phyloP scores from a whole-genome alignment of 2,888 invertebrate genomes.

The Allygus modestus region DNA sequence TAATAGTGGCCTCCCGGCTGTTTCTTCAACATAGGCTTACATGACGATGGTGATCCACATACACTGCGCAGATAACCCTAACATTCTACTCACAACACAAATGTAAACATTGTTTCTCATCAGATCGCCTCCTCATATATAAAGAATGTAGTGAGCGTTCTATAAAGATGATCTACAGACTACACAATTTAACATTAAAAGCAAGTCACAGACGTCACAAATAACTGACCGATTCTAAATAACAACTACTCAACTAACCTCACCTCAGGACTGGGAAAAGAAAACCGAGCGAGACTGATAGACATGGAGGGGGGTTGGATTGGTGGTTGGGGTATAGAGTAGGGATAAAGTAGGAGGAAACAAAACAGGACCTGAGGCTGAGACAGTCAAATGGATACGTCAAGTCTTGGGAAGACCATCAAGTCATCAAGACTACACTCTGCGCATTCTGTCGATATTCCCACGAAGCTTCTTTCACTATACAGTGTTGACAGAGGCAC shows the following conservation, averaged over 20 bases:
- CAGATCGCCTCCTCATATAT: neutral
- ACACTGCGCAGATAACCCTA: neutral
- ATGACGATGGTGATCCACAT: neutral
- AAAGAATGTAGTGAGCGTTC: too few relatives aligned
- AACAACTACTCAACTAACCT: neutral
- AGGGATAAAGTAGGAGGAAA: constrained; percentile 11
- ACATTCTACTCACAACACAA: neutral
- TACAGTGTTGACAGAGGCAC: too few relatives aligned
- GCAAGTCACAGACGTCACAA: neutral
- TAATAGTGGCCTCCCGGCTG: neutral
- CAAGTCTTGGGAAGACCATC: neutral
- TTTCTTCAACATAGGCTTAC: neutral
- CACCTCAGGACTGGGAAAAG: too few relatives aligned
- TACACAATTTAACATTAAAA: too few relatives aligned
- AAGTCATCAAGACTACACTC: neutral
- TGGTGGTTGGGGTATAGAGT: neutral
- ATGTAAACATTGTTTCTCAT: neutral
- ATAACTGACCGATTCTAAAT: neutral
- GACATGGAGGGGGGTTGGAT: neutral
- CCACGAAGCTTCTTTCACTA: too few relatives aligned
- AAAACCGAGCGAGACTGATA: neutral
- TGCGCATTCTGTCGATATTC: neutral
- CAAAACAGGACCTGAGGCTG: neutral
- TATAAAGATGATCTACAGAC: too few relatives aligned
- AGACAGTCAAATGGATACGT: neutral